Evolutionary conservation across 2,113 vertebrate genomes (phyloP), one percentile per base, ranked within the genome.

Genomic region (Aramus guarauna): DNA sequence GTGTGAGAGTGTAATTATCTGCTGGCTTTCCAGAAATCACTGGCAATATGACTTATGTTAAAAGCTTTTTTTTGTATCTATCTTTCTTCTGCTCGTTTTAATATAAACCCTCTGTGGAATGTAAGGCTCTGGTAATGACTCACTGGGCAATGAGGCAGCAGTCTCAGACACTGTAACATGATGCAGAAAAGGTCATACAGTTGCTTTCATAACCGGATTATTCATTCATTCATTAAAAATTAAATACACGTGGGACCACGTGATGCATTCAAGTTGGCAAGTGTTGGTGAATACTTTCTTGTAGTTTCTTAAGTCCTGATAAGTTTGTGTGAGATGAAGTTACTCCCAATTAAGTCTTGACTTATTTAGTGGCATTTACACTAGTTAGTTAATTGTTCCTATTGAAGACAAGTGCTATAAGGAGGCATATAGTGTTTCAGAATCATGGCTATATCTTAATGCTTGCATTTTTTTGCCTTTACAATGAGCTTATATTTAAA

Each of bases 191-290:
- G 91, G 91, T 90, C 85, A 75, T 41, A 37, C 45, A 34, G 58
- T 94, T 95, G 53, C 58, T 96, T 96, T 93, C 81, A 30, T 67
- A 84, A 85, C 47, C 55, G 84, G 58, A 63, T 96, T 94, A 88
- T 96, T 96, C 63, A 94, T 78, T 94, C 86, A 97, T 89, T 97
- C 92, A 97, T 97, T 97, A 97, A 97, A 97, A 97, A 96, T 97
- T 94, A 91, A 97, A 66, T 29, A 63, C 11, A 5, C 3, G 15
- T 74, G 37, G 50, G 55, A 91, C 9, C 37, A 73, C 1, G 2
- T 48, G 84, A 55, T 80, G 59, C 39, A 43, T 88, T 97, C 86
- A 50, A 63, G 76, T 88, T 85, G 32, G 23, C 41, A 45, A 63
- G 41, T 60, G 43, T 15, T 24, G 27, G 21, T 23, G 27, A 91